A percentile compares a stretch with the other conserved stretches of the same genome.
Evolutionary conservation across 2,888 invertebrate species (phyloP).

Genomic region (Thumatha senex): DNA sequence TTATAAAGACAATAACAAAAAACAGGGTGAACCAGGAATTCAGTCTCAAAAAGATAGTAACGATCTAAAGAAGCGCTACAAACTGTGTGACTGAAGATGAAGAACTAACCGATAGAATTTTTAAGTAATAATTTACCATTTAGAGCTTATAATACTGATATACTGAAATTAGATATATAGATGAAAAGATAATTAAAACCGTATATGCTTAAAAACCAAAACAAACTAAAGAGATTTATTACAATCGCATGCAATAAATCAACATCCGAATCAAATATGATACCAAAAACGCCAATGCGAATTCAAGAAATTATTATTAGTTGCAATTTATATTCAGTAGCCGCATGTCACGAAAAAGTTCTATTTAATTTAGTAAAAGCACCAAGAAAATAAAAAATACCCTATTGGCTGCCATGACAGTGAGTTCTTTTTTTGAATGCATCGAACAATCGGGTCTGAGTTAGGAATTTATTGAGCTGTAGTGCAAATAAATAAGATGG

Average conservation of each 20-base stretch:
- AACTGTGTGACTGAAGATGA: neutral
- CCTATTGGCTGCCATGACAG: slow-evolving; percentile 37
- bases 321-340: slow-evolving; percentile 36
- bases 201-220: too few species aligned
- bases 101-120: too few species aligned
- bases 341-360: slow-evolving; percentile 43
- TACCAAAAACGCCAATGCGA: slow-evolving; percentile 28
- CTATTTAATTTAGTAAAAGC: slow-evolving; percentile 53
- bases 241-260: slow-evolving; percentile 19
- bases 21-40: too few species aligned
- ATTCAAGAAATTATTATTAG: slow-evolving; percentile 23
- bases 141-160: too few species aligned
- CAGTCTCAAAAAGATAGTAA: too few species aligned
- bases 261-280: slow-evolving; percentile 18
- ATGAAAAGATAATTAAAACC: too few species aligned
- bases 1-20: too few species aligned
- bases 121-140: too few species aligned
- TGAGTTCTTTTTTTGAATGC: slow-evolving; percentile 66
- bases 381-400: slow-evolving; percentile 32
- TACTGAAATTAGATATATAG: too few species aligned
- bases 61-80: neutral
- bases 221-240: slow-evolving; percentile 12
- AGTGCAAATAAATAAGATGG: slow-evolving; percentile 64
- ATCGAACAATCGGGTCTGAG: slow-evolving; percentile 65
- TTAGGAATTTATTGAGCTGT: slow-evolving; percentile 78